Base-by-base conservation (phyloP, 2,113 vertebrate species). In the Cyanoderma ruficeps region DNA sequence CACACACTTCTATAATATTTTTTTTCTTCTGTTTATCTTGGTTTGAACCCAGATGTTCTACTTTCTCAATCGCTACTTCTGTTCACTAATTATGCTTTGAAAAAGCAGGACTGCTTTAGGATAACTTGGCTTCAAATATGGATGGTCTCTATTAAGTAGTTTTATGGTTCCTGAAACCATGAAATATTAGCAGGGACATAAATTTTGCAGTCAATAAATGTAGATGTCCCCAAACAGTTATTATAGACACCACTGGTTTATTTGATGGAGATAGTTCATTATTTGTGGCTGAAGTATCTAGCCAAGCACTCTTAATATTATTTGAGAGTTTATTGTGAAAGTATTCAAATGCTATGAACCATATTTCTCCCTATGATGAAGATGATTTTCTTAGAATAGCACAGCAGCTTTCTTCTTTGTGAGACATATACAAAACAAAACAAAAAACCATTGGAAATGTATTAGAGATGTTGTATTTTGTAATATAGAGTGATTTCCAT, bases 101-200 rank as follows among this genome's bases (percentile, higher is more conserved):
- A 64, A 96, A 87, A 82, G 14, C 47, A 41, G 68, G 78, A 81
- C 72, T 96, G 56, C 74, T 96, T 77, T 90, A 90, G 92, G 78
- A 90, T 57, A 95, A 80, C 57, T 60, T 61, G 50, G 17, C 41
- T 93, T 95, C 74, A 7, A 91, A 85, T 59, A 59, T 85, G 79
- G 53, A 83, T 96, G 83, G 53, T 85, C 90, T 80, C 63, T 96
- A 47, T 95, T 89, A 96, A 21, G 17, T 78, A 44, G 42, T 81
- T 90, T 74, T 72, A 65, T 77, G 35, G 35, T 83, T 96, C 55
- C 84, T 96, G 79, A 97, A 96, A 91, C 60, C 56, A 77, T 95
- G 90, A 96, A 97, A 83, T 94, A 96, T 83, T 37, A 78, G 11
- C 71, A 72, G 83, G 81, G 61, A 91, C 64, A 74, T 91, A 96